phyloP scores from a whole-genome alignment of 2,888 invertebrate genomes.

The Drosophila rellima region DNA sequence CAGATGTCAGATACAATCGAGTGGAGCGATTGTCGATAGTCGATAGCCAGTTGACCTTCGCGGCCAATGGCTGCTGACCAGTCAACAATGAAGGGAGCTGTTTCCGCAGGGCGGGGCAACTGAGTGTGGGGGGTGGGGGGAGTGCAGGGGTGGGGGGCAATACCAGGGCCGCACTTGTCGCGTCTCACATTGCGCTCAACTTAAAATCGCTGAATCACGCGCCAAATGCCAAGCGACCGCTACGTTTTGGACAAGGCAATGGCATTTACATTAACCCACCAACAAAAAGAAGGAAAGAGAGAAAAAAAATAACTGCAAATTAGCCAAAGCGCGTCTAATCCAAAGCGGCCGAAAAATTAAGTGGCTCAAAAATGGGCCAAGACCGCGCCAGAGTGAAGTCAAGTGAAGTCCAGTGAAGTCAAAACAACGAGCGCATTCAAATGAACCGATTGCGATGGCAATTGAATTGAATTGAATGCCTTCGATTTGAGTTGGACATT shows the following conservation, averaged over 20 bases:
- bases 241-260: slow-evolving; percentile 38
- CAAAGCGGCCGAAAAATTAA: slow-evolving; percentile 24
- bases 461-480: slow-evolving; percentile 59
- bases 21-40: slow-evolving; percentile 35
- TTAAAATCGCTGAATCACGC: slow-evolving; percentile 64
- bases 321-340: slow-evolving; percentile 66
- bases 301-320: slow-evolving; percentile 45
- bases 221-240: slow-evolving; percentile 29
- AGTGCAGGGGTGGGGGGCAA: slow-evolving; percentile 14
- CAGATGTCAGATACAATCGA: slow-evolving; percentile 36
- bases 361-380: slow-evolving; percentile 65
- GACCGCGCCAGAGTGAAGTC: slow-evolving; percentile 51
- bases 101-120: slow-evolving; percentile 28
- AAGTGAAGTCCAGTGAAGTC: too few relatives aligned
- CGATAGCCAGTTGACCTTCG: slow-evolving; percentile 64
- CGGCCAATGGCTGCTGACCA: slow-evolving; percentile 51
- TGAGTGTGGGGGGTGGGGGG: neutral
- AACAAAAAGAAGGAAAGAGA: slow-evolving; percentile 21
- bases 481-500: slow-evolving; percentile 41
- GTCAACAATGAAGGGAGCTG: slow-evolving; percentile 32
- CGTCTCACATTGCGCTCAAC: slow-evolving; percentile 66
- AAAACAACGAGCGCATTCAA: slow-evolving; percentile 60
- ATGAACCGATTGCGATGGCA: slow-evolving; percentile 50
- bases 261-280: slow-evolving; percentile 58
- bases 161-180: slow-evolving; percentile 66